Evolutionary conservation across 2,797 vertebrate genomes (phyloP), one percentile per base, ranked within the genome.

Genomic region (Eptatretus atami): DNA sequence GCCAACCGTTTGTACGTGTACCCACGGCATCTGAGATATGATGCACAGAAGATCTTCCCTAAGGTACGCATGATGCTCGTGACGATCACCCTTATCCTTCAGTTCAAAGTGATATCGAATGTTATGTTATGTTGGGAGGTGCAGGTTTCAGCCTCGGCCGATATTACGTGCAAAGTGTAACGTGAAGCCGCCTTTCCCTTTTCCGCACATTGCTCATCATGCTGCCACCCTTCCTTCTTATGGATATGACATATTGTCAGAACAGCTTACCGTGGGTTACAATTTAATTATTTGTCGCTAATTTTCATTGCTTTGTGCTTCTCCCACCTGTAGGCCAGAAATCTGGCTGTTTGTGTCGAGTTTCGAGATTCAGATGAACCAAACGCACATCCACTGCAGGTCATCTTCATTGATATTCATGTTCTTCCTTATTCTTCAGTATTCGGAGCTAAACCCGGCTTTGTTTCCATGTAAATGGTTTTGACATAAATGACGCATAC

Each of bases 311-410:
- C 4, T 44, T 44, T 44, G 31, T 44, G 31, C 31, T 44, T 44
- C 31, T 44, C 63, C 64, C 63, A 53, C 1, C 64, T 68, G 19
- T 72, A 98, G 90, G 90, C 88, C 0, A 80, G 90, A 70, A 98
- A 98, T 74, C 82, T 98, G 24, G 85, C 84, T 0, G 77, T 92
- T 66, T 84, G 77, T 66, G 72, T 90, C 65, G 86, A 98, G 73
- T 87, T 95, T 72, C 77, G 76, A 70, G 86, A 93, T 67, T 86
- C 84, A 0, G 90, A 98, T 65, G 90, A 87, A 63, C 80, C 81
- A 25, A 79, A 80, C 8, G 71, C 79, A 1, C 67, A 64, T 5
- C 70, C 81, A 0, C 67, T 94, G 65, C 84, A 85, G 84, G 88
- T 98, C 68, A 69, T 79, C 68, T 69, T 79, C 69, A 44, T 44